Conservation (phyloP, 2,797 vertebrate species). For the Poeciliopsis infans region DNA sequence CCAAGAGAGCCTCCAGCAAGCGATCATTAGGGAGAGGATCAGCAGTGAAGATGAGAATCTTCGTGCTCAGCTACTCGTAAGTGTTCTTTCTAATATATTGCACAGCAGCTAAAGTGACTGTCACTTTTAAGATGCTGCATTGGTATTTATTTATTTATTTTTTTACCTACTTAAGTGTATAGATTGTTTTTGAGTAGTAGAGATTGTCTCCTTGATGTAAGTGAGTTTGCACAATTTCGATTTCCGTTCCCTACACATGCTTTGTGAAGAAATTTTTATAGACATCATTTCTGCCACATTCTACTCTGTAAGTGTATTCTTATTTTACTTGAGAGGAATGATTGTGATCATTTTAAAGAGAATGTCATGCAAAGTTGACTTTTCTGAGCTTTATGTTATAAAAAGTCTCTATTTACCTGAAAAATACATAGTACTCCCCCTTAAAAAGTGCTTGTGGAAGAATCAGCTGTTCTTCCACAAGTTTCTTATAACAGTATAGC, state of each 20-base stretch:
- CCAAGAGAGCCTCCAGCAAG: conserved; percentile 85
- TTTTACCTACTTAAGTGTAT: not conserved
- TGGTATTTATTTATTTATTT: not conserved
- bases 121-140: not conserved
- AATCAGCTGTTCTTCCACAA: not conserved
- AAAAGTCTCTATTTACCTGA: not conserved
- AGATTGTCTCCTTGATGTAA: not conserved
- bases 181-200: not conserved
- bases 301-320: not conserved
- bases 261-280: not conserved
- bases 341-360: not conserved
- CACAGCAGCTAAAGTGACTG: not conserved
- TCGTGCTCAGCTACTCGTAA: conserved; percentile 86
- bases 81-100: conserved; percentile 50
- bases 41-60: conserved; percentile 85
- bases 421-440: not conserved
- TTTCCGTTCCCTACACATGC: not conserved
- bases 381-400: not conserved
- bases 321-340: not conserved
- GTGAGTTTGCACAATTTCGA: not conserved
- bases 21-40: conserved; percentile 85
- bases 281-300: not conserved
- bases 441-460: not conserved
- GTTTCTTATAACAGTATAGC: not conserved
- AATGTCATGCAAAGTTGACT: not conserved